Conservation (phyloP, 2,113 vertebrate genomes). For the Myocastor coypus region DNA sequence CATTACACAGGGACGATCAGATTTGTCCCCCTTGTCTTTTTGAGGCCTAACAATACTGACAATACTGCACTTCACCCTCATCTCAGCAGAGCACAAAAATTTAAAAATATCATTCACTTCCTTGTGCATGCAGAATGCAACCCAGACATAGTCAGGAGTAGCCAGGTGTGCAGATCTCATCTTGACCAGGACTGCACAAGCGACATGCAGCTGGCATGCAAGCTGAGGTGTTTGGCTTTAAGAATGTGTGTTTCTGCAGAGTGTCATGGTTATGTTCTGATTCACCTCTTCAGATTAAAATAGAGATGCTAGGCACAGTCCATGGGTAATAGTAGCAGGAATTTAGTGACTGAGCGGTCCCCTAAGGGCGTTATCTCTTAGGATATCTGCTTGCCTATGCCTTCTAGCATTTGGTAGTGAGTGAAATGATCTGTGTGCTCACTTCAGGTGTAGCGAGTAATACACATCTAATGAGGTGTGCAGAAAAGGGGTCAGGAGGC, state of each 20-base stretch:
- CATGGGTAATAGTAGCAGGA: neutral
- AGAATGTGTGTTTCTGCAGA: slow-evolving; percentile 11
- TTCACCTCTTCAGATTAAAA: neutral
- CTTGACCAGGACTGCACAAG: slow-evolving; percentile 29
- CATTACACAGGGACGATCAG: neutral
- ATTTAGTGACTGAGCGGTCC: neutral
- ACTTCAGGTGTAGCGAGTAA: neutral
- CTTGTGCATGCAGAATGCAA: slow-evolving; percentile 7
- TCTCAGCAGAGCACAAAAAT: slow-evolving; percentile 55
- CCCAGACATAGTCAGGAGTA: neutral
- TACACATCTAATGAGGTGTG: neutral
- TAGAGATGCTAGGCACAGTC: neutral
- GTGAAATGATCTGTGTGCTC: neutral
- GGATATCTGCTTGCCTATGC: neutral
- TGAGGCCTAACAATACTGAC: neutral
- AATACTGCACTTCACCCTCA: neutral
- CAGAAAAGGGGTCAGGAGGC: neutral
- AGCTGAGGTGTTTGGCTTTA: neutral
- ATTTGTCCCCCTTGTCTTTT: neutral
- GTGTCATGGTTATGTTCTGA: neutral
- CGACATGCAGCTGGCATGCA: slow-evolving; percentile 49
- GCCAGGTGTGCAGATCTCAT: neutral
- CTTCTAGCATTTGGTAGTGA: neutral
- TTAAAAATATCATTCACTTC: neutral
- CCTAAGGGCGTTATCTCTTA: neutral